These are phyloP conservation scores for Sialis fuliginosa DNA, from an alignment of 2,888 invertebrate genomes.

Conservation along the genomic window DNA sequence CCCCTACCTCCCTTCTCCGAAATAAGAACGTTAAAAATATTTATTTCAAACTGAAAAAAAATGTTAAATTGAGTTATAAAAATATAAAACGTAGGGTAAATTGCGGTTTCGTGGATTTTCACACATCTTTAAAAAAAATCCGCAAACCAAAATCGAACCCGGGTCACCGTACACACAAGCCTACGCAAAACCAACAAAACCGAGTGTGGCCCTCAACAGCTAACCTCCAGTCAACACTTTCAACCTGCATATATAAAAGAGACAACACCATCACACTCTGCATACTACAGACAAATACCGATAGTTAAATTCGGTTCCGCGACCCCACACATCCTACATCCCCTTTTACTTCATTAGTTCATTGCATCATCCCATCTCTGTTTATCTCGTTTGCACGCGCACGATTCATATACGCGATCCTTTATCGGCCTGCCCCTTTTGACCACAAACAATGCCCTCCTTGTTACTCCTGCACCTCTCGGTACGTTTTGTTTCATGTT, in stretches of 20 bases:
- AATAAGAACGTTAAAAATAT: too few species aligned
- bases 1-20: too few species aligned
- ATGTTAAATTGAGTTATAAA: too few species aligned
- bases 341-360: slow-evolving; percentile 12
- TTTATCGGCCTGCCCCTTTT: slow-evolving; percentile 48
- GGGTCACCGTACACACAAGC: too few species aligned
- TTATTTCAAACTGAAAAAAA: too few species aligned
- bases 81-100: too few species aligned
- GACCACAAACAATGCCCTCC: slow-evolving; percentile 48
- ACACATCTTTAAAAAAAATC: too few species aligned
- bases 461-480: slow-evolving; percentile 29
- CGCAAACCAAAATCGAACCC: too few species aligned
- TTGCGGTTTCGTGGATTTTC: too few species aligned
- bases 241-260: not conserved
- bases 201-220: not conserved
- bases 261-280: not conserved
- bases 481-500: slow-evolving; percentile 18
- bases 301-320: not conserved
- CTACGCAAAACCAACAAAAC: not conserved
- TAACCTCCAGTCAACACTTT: not conserved
- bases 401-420: slow-evolving; percentile 44
- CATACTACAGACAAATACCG: not conserved
- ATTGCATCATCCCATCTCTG: slow-evolving; percentile 28
- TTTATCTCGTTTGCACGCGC: slow-evolving; percentile 28
- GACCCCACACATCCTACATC: slow-evolving; percentile 1